phyloP scores from a whole-genome alignment of 2,888 invertebrate genomes.

The Myopa testacea region DNA sequence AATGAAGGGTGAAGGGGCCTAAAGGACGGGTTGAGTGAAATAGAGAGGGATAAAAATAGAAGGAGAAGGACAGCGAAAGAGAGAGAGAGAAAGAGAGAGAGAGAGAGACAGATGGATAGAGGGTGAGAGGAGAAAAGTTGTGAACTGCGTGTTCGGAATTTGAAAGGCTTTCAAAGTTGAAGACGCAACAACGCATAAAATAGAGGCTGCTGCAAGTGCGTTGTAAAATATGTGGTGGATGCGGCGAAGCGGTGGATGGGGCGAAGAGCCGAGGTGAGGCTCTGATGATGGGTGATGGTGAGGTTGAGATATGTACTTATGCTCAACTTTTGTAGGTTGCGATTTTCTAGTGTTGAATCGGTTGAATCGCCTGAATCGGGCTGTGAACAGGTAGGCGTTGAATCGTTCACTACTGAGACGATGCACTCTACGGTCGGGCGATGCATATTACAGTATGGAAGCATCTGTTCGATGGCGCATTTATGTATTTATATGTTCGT shows the following conservation, averaged over 20 bases:
- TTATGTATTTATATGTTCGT: neutral
- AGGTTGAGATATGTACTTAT: neutral
- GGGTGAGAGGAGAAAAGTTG: neutral
- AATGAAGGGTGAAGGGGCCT: slow-evolving; percentile 4
- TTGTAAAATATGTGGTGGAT: neutral
- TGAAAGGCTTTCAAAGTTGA: slow-evolving; percentile 24
- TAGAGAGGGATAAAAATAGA: slow-evolving; percentile 22
- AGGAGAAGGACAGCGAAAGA: slow-evolving; percentile 12
- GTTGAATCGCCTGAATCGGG: no score
- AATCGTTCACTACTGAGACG: neutral
- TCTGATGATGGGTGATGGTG: neutral
- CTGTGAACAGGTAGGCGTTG: no score
- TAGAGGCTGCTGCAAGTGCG: neutral
- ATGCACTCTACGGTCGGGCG: neutral
- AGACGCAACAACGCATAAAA: slow-evolving; percentile 26
- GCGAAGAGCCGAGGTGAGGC: neutral
- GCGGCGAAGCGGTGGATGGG: neutral
- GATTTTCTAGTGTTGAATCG: no score
- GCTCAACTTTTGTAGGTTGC: no score
- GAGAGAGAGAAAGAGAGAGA: slow-evolving; percentile 30
- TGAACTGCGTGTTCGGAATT: neutral
- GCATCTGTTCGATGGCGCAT: neutral
- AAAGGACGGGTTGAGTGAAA: neutral
- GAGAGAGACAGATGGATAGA: neutral
- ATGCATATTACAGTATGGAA: neutral